phyloP scores from a whole-genome alignment of 2,113 vertebrate species.

The Columbina picui region DNA sequence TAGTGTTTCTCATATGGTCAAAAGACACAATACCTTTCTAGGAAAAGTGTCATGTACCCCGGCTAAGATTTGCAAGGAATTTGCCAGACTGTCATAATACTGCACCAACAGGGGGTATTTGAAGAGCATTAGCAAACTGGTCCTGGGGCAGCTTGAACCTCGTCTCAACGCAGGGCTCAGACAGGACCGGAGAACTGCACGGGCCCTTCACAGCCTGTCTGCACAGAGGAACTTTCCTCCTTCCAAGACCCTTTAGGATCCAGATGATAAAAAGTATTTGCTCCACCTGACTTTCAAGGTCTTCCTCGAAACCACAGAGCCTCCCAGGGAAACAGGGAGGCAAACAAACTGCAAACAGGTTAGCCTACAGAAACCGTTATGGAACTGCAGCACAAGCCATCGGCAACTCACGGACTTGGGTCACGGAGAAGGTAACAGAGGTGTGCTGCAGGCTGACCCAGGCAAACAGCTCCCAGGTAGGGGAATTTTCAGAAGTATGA shows the following conservation, averaged over 20 bases:
- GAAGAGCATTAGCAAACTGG: not conserved
- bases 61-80: not conserved
- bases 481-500: not conserved
- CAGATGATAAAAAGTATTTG: not conserved
- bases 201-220: not conserved
- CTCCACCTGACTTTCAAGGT: not conserved
- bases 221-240: too few relatives aligned
- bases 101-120: rapidly evolving
- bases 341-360: not conserved
- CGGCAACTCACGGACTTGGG: not conserved
- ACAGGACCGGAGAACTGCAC: not conserved
- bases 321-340: not conserved
- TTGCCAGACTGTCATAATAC: not conserved
- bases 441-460: not conserved
- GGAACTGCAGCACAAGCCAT: not conserved
- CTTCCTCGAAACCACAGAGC: not conserved
- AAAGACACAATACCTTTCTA: not conserved
- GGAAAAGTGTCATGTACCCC: not conserved
- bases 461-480: rapidly evolving
- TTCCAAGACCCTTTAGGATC: not conserved
- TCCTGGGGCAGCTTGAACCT: not conserved
- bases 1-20: rapidly evolving
- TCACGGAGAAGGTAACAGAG: not conserved
- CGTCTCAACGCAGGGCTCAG: not conserved
- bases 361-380: rapidly evolving